Evolutionary conservation across 2,888 invertebrate species (phyloP).

Genomic region (Synanthedon vespiformis): DNA sequence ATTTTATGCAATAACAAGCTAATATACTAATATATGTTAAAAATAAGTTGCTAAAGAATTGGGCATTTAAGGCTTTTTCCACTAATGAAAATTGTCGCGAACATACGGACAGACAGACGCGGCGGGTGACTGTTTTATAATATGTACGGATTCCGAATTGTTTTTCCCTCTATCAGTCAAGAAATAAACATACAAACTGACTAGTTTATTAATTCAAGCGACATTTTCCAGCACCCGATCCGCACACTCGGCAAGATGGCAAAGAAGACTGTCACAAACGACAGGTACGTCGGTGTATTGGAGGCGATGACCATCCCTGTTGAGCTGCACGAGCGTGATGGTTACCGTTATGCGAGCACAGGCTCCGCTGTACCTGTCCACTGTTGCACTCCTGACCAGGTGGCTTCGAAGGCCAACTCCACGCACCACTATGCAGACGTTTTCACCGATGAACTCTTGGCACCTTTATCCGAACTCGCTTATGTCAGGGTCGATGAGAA

Average conservation of each 20-base stretch:
- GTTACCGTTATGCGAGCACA: conserved; percentile 36
- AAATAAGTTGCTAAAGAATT: too few relatives aligned
- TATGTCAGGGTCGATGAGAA: conserved; percentile 50
- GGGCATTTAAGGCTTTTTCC: too few relatives aligned
- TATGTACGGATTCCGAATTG: too few relatives aligned
- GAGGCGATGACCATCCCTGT: conserved; percentile 45
- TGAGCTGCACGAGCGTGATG: conserved; percentile 38
- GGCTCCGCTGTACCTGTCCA: conserved; percentile 47
- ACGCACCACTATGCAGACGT: conserved; percentile 60
- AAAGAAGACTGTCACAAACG: conserved; percentile 41
- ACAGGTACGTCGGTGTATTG: conserved; percentile 45
- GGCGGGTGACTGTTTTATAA: too few relatives aligned
- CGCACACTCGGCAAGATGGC: conserved; percentile 21
- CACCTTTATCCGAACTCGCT: conserved; percentile 50
- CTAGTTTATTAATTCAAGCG: too few relatives aligned
- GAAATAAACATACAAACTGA: too few relatives aligned
- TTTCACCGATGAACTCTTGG: conserved; percentile 43
- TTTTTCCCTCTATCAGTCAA: too few relatives aligned
- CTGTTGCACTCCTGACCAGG: conserved; percentile 42
- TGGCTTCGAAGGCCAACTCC: conserved; percentile 17
- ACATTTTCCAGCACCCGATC: too few relatives aligned
- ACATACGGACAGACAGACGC: too few relatives aligned
- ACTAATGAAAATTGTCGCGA: too few relatives aligned
- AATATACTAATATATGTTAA: too few relatives aligned
- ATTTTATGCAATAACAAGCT: too few relatives aligned